Evolutionary conservation across 1,140 invertebrate species (phyloP), one percentile per base, ranked within the genome.

Genomic region (Mylabris phalerata): DNA sequence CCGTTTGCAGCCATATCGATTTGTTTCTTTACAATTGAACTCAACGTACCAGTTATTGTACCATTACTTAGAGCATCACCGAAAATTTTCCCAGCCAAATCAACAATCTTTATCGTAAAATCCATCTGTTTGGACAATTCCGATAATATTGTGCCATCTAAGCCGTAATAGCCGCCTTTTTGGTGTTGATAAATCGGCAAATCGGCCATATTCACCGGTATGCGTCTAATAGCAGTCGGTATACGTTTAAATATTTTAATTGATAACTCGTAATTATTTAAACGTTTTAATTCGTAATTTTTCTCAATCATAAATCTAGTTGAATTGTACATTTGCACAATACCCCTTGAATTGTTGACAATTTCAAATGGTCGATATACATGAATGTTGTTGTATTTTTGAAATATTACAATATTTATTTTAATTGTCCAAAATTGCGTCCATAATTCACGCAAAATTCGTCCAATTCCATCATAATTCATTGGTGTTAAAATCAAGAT

Each of bases 401-500:
- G 32, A 32, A 32, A 32, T 1, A 24, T 48, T 11, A 57, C 4
- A n/a, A 58, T 48, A 26, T 54, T 13, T 9, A 61, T 39, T 26
- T 58, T 62, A 38, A 51, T 41, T 13, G 54, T 42, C 11, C 45
- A n/a, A 50, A 55, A 62, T 40, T 57, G 50, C 48, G 55, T 38
- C 63, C 63, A 65, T 32, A 64, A 38, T 24, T 40, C 43, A 42
- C 25, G 27, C 42, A 65, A 39, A n/a, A 62, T 41, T 32, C 4
- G 4, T 32, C 7, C 4, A 32, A 32, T 7, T 32, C 32, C 32
- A 4, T 32, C 32, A 4, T 5, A 32, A 32, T 32, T 32, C 4
- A 32, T 32, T 32, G 32, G 32, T 32, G 32, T 32, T 32, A 32
- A 7, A 32, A 32, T 5, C 7, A 32, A 32, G 32, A 32, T 32